Evolutionary conservation across 2,797 vertebrate genomes (phyloP).

Genomic region (Molossus alvarezi): DNA sequence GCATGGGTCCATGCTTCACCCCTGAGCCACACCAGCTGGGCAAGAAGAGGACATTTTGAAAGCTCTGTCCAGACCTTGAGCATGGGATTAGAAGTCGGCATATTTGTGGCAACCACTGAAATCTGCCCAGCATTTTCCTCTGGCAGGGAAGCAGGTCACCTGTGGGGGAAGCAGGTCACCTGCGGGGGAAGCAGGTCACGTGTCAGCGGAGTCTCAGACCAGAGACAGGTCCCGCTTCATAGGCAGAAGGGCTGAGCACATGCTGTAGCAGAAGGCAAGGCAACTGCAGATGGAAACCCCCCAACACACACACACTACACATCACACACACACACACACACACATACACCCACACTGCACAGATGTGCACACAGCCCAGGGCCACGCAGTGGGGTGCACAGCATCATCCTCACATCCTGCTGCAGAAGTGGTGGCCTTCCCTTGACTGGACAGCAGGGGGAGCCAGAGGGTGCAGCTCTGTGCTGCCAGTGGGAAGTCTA

Average conservation of each 20-base stretch:
- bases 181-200: too few relatives aligned
- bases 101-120: background rate
- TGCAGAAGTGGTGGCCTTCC: background rate
- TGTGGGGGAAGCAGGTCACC: background rate
- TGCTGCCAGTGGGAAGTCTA: background rate
- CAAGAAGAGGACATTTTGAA: background rate
- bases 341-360: background rate
- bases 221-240: too few relatives aligned
- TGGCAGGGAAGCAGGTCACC: background rate
- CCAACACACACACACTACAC: background rate
- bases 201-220: background rate
- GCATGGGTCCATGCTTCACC: too few relatives aligned
- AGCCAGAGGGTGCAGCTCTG: too few relatives aligned
- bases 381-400: too few relatives aligned
- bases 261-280: background rate
- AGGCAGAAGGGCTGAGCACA: background rate
- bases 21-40: too few relatives aligned
- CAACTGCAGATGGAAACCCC: background rate
- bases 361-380: background rate
- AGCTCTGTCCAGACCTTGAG: background rate
- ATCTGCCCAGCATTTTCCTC: background rate
- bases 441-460: fast-evolving
- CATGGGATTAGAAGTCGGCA: too few relatives aligned
- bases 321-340: background rate
- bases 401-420: fast-evolving